Conservation (phyloP, 2,797 vertebrate species). For the Ateles fusciceps region DNA sequence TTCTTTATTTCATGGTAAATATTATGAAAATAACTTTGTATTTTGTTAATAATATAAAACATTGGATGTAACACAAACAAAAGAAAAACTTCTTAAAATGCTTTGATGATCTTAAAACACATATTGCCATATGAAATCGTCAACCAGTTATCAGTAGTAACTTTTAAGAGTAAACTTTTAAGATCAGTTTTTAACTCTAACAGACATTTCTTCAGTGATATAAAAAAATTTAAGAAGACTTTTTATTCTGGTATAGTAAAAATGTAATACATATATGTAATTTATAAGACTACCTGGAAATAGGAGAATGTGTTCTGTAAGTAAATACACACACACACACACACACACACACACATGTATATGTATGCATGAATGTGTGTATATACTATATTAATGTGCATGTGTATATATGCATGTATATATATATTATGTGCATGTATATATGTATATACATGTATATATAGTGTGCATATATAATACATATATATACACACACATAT, state of each 20-base stretch:
- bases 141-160: background rate
- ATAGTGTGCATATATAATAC: no score
- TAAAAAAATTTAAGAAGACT: background rate
- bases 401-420: no score
- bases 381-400: no score
- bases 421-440: no score
- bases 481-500: no score
- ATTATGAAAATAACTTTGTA: background rate
- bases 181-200: background rate
- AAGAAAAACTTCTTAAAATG: background rate
- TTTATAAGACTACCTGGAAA: background rate
- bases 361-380: no score
- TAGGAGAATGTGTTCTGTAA: background rate
- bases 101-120: background rate
- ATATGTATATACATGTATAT: background rate
- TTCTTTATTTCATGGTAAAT: background rate
- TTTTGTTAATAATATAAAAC: background rate
- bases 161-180: background rate
- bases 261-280: background rate
- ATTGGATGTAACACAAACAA: background rate
- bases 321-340: background rate
- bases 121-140: background rate
- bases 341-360: no score
- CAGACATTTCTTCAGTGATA: background rate
- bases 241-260: background rate